Conservation (phyloP, 2,888 invertebrate species). For the Athrips mouffetella region DNA sequence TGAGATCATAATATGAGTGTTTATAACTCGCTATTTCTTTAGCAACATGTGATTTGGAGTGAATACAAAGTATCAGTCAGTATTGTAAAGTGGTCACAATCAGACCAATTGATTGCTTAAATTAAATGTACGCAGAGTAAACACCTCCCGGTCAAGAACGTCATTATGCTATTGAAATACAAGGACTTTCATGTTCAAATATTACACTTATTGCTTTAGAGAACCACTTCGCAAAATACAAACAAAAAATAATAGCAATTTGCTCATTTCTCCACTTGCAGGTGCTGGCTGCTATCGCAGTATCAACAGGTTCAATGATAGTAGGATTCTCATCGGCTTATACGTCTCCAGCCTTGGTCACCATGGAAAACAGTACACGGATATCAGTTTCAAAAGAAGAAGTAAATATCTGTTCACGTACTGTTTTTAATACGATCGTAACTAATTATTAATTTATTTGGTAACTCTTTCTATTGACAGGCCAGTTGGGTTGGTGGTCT, state of each 20-base stretch:
- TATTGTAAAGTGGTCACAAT: conserved; percentile 44
- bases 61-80: conserved; percentile 3
- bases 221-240: too few species aligned
- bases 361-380: conserved; percentile 81
- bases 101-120: conserved; percentile 66
- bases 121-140: conserved; percentile 49
- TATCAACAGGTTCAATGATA: conserved; percentile 92
- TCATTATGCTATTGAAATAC: conserved; percentile 29
- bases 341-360: conserved; percentile 90
- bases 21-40: not conserved
- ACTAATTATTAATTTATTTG: not conserved
- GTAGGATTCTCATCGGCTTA: conserved; percentile 93
- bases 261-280: conserved; percentile 56
- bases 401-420: conserved; percentile 76
- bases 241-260: not conserved
- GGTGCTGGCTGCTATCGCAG: conserved; percentile 91
- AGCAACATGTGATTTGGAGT: not conserved
- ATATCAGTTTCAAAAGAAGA: conserved; percentile 80
- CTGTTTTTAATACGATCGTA: not conserved
- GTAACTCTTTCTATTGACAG: conserved; percentile 60
- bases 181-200: not conserved
- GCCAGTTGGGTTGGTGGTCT: conserved; percentile 92
- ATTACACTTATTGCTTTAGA: not conserved
- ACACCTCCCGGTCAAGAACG: conserved; percentile 53
- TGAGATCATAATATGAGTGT: too few species aligned